Conservation (phyloP, 2,888 invertebrate genomes). For the Plutella xylostella region DNA sequence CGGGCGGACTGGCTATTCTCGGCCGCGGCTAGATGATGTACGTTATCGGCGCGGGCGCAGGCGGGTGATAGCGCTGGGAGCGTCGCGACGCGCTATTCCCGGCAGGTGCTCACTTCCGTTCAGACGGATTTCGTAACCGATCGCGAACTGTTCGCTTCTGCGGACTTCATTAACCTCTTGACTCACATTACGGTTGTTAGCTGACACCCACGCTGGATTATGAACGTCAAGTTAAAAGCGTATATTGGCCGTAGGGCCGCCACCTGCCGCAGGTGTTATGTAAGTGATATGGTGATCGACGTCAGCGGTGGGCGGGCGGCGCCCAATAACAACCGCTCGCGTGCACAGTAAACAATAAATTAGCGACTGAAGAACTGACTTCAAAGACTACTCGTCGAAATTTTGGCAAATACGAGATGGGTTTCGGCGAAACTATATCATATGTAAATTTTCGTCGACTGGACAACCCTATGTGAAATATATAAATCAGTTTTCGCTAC, state of each 20-base stretch:
- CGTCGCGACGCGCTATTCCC: constrained; percentile 64
- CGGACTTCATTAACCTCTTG: constrained; percentile 53
- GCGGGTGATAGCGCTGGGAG: constrained; percentile 57
- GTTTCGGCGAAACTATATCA: no score
- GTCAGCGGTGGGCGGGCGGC: constrained; percentile 42
- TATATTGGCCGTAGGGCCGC: constrained; percentile 5
- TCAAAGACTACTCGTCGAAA: no score
- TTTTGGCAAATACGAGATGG: no score
- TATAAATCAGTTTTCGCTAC: background rate
- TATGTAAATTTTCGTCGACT: no score
- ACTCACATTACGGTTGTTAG: constrained; percentile 20
- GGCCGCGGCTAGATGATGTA: constrained; percentile 45
- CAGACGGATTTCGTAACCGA: constrained; percentile 54
- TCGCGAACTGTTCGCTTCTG: constrained; percentile 28
- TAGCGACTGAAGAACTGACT: no score
- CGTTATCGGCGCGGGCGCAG: constrained; percentile 57
- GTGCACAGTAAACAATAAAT: no score
- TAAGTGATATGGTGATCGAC: constrained; percentile 24
- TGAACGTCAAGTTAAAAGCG: constrained; percentile 21
- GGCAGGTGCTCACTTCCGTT: constrained; percentile 63
- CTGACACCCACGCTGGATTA: constrained; percentile 21
- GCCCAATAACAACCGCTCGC: no score
- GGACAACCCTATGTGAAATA: background rate
- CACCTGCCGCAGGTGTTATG: constrained; percentile 24
- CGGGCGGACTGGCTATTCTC: constrained; percentile 11